These are phyloP conservation scores for Psilopogon haemacephalus DNA, from an alignment of 2,113 vertebrate genomes.

Conservation along the genomic window DNA sequence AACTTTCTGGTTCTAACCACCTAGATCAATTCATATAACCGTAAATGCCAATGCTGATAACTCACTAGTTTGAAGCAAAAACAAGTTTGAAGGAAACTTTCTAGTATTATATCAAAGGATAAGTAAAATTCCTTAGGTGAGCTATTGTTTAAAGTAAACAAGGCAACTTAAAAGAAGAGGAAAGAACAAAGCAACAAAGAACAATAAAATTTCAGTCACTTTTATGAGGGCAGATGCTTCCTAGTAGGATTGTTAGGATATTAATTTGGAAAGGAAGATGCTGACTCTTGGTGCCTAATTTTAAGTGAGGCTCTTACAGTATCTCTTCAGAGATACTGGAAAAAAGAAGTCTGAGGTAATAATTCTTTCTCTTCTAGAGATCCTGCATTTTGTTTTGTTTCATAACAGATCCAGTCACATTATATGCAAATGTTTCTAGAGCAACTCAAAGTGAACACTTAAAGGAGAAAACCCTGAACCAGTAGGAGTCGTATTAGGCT, in stretches of 20 bases:
- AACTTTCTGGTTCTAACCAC: not conserved
- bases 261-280: not conserved
- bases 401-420: not conserved
- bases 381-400: not conserved
- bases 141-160: not conserved
- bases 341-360: not conserved
- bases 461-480: not conserved
- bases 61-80: not conserved
- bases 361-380: not conserved
- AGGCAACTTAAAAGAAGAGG: accelerated
- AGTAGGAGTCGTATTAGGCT: not conserved
- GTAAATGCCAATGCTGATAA: not conserved
- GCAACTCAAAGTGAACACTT: not conserved
- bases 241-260: not conserved
- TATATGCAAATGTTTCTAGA: not conserved
- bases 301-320: not conserved
- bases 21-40: not conserved
- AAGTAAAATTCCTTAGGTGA: not conserved
- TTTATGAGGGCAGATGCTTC: not conserved
- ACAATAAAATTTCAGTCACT: not conserved
- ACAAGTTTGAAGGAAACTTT: not conserved
- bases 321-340: not conserved
- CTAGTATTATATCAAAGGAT: not conserved
- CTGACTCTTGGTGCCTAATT: not conserved
- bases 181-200: not conserved